phyloP scores from a whole-genome alignment of 2,113 vertebrate species.

The Dolichotis patagonum region DNA sequence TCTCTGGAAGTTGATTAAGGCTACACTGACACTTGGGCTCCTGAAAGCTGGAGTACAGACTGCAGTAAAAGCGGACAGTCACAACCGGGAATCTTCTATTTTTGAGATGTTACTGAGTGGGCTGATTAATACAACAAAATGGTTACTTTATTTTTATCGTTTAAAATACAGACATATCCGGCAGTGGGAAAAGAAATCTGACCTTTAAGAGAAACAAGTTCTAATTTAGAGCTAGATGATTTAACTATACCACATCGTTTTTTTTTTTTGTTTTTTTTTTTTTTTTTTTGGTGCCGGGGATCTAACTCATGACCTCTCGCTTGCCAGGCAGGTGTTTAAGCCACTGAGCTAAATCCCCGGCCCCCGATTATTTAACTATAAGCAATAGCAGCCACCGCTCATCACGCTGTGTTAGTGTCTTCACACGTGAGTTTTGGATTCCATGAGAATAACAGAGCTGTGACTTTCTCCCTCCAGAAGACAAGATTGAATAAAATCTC shows the following conservation, averaged over 20 bases:
- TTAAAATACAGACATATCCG: slow-evolving; percentile 37
- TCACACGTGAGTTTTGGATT: neutral
- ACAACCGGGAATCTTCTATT: neutral
- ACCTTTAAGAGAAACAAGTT: slow-evolving; percentile 7
- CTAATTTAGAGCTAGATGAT: neutral
- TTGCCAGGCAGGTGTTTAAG: no score
- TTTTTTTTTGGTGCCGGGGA: no score
- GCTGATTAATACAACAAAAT: neutral
- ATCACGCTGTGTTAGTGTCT: neutral
- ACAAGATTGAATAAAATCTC: neutral
- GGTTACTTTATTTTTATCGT: slow-evolving; percentile 29
- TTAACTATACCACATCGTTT: no score
- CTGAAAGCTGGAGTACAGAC: slow-evolving; percentile 1
- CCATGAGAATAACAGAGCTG: neutral
- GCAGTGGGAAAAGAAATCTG: neutral
- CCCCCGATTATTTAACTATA: slow-evolving; percentile 29
- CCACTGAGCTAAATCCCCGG: no score
- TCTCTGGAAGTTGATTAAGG: neutral
- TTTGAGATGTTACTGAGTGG: slow-evolving; percentile 19
- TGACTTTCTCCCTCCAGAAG: neutral
- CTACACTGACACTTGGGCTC: neutral
- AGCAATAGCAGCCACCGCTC: neutral
- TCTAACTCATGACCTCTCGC: no score
- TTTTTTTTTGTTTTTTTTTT: no score
- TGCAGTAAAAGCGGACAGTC: neutral